Evolutionary conservation across 1,140 invertebrate genomes (phyloP).

Genomic region (Elysia chlorotica): DNA sequence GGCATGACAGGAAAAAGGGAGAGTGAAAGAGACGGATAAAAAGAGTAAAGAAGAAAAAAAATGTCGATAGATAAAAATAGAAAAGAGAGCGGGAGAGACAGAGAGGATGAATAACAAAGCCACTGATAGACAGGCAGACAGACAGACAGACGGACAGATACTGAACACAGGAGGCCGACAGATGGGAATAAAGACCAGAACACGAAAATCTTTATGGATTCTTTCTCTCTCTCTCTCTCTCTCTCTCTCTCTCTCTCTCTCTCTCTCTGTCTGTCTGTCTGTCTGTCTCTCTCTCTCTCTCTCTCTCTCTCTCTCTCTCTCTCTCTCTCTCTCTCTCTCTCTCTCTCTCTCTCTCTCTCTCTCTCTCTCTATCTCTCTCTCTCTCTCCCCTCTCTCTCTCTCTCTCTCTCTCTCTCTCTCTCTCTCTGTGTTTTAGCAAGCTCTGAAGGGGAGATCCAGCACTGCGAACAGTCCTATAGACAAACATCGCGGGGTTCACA

Average conservation of each 20-base stretch:
- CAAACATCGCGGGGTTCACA: too few species aligned
- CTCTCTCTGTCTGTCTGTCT: neutral
- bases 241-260: conserved; percentile 3
- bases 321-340: neutral
- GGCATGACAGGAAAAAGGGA: too few species aligned
- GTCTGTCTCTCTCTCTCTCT: neutral
- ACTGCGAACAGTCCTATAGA: too few species aligned
- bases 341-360: neutral
- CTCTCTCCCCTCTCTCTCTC: neutral
- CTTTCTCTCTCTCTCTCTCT: neutral
- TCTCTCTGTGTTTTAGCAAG: neutral
- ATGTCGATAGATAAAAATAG: too few species aligned
- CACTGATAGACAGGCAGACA: too few species aligned
- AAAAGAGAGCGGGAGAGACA: conserved; percentile 1
- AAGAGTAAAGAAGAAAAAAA: too few species aligned
- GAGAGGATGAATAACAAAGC: neutral
- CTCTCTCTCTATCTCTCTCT: neutral
- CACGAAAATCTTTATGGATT: neutral
- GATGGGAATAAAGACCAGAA: neutral
- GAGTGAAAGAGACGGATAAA: too few species aligned
- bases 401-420: conserved; percentile 8
- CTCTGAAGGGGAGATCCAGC: too few species aligned
- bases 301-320: conserved; percentile 3
- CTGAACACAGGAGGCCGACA: too few species aligned
- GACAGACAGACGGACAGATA: too few species aligned